Evolutionary conservation across 2,113 vertebrate genomes (phyloP), one percentile per base, ranked within the genome.

Genomic region (Marcusenius ussheri): DNA sequence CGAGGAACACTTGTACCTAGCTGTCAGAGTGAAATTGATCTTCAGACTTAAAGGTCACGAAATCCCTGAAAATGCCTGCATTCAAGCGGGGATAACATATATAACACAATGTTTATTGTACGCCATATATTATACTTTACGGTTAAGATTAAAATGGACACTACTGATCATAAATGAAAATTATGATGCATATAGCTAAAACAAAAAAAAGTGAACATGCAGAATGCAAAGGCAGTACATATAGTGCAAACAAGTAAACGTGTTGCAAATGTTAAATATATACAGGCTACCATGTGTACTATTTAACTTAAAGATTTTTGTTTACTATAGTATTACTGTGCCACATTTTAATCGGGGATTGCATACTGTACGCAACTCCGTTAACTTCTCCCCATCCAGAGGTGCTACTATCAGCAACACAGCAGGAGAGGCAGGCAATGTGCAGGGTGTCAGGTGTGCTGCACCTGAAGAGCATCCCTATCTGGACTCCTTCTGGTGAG

Each of bases 381-480:
- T 46, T 10, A 24, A 47, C 8, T 84, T 84, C 17, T 84, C 10
- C 3, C 83, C 13, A 90, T 53, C 85, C 89, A 98, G 97, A 93
- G 0, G 92, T 93, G 70, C 92, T 98, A 90, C 94, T 97, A 91
- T 95, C 96, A 89, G 93, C 96, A 89, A 94, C 94, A 1, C 90
- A 93, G 88, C 94, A 96, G 87, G 95, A 97, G 90, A 94, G 96
- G 84, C 95, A 96, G 88, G 92, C 92, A 1, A 92, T 95, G 89
- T 97, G 97, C 93, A 96, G 94, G 93, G 95, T 95, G 9, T 89
- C 89, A 31, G 94, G 93, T 89, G 96, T 93, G 31, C 89, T 97
- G 92, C 89, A 94, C 2, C 92, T 97, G 90, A 96, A 95, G 58
- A 91, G 96, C 50, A 92, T 98, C 66, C 96, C 96, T 0, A 91